Base-by-base conservation (phyloP, 1,140 invertebrate species). In the Ruditapes philippinarum region DNA sequence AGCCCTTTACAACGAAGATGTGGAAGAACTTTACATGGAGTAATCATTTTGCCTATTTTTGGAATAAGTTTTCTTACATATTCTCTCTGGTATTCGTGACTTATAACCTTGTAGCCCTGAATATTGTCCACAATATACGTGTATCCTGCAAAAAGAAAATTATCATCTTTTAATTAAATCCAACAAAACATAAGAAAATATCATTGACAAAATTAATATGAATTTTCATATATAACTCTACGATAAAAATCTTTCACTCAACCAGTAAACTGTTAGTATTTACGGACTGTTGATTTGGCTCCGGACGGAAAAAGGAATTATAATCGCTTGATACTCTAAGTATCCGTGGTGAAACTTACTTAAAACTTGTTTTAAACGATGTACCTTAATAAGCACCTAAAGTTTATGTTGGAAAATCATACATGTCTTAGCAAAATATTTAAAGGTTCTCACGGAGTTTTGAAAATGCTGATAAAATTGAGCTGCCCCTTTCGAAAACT, bases 81-180 rank as follows among this genome's bases (percentile, higher is more conserved):
- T 60, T 80, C 36, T n/a, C 3, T 57, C 33, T 60, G 78, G 28
- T 80, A 60, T 9, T 31, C 31, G 19, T 33, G 49, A 28, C 40
- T 80, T 31, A 57, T 62, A n/a, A 80, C 36, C 17, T 60, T 36
- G 54, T 80, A 80, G 1, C 78, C 78, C 22, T 51, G 19, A 25
- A 80, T 51, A n/a, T 76, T 76, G 42, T 76, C 73, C 1, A 76
- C 73, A 51, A 76, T 76, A 17, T 49, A 76, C 25, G 73, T 45
- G 45, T 76, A 76, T 17, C 73, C 73, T 76, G 19, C 1, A 76
- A 76, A 73, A 7, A 33, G 9, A 40, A 5, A 19, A 7, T 1
- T n/a, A 5, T 31, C 4, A 5, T 33, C 5, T 5, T 36, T 33
- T 36, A 28, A n/a, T n/a, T n/a, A n/a, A n/a, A n/a, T n/a, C n/a